Base-by-base conservation (phyloP, 2,888 invertebrate genomes). In the Drosophila meridiana region DNA sequence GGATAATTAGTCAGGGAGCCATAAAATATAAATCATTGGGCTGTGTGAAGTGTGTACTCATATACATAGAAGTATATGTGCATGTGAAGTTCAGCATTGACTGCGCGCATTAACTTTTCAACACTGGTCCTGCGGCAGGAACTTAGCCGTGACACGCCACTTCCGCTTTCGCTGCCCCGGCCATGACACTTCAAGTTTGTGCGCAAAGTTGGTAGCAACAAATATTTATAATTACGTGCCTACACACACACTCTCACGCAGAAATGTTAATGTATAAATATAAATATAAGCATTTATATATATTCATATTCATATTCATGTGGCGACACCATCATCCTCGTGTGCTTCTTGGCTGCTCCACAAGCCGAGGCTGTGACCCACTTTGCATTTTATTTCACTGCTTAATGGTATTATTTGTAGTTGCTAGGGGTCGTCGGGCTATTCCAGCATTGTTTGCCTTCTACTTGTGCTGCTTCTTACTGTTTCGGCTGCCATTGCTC, bases 281-380 rank as follows among this genome's bases (percentile, higher is more conserved):
- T 45, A 36, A 34, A 42, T 40, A 38, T 53, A 13, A 14, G 38
- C 7, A 28, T 52, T 9, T 58, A 2, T 34, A 11, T 34, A 61
- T 58, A 53, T 45, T 14, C 14, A 14, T 42, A 57, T 45, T 26
- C 30, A 38, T 56, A 20, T 59, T 3, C 47, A 57, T 62, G 42
- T 45, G 65, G 65, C 63, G 53, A 20, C 26, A 32, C 38, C 74
- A 55, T 38, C 59, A 60, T 38, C 58, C 65, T 67, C 59, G 47
- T 68, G 14, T 47, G 53, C 42, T 64, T 45, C 63, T 64, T 43
- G 57, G 53, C 11, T 48, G 28, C 42, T 47, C 65, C 73, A 69
- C 72, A 71, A 78, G 60, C 70, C 82, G 70, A 89, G 87, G 73
- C 78, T 76, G 73, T 90, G 91, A 91, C 92, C 92, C 82, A 90